Conservation (phyloP, 2,888 invertebrate genomes). For the Drosophila atroscutellata region DNA sequence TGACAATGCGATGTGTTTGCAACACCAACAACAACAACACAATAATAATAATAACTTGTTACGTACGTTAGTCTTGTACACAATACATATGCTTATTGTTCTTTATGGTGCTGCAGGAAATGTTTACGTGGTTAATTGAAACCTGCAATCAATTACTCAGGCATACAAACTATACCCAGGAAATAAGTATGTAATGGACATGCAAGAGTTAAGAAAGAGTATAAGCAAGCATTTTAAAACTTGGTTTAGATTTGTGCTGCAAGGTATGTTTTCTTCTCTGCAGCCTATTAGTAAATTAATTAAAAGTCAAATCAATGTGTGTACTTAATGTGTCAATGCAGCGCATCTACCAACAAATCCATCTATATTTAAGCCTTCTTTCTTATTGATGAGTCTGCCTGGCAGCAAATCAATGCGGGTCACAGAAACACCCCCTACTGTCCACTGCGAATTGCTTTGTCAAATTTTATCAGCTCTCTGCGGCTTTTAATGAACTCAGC, state of each 20-base stretch:
- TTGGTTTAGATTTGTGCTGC: neutral
- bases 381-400: constrained; percentile 26
- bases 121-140: constrained; percentile 58
- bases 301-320: neutral
- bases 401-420: constrained; percentile 31
- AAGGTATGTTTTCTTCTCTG: neutral
- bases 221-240: neutral
- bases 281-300: neutral
- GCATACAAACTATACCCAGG: neutral
- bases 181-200: neutral
- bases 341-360: neutral
- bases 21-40: constrained; percentile 9
- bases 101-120: constrained; percentile 59
- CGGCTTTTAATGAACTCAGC: constrained; percentile 58
- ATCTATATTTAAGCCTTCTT: neutral
- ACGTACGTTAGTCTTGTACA: constrained; percentile 37
- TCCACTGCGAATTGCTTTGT: neutral
- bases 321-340: neutral
- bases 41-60: constrained; percentile 17
- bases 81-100: constrained; percentile 1
- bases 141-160: constrained; percentile 11
- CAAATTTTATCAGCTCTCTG: constrained; percentile 43
- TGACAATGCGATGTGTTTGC: constrained; percentile 22
- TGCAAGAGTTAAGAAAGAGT: neutral
- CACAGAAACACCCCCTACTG: neutral